Conservation (phyloP, 1,140 invertebrate species). For the Holotrichia oblita region DNA sequence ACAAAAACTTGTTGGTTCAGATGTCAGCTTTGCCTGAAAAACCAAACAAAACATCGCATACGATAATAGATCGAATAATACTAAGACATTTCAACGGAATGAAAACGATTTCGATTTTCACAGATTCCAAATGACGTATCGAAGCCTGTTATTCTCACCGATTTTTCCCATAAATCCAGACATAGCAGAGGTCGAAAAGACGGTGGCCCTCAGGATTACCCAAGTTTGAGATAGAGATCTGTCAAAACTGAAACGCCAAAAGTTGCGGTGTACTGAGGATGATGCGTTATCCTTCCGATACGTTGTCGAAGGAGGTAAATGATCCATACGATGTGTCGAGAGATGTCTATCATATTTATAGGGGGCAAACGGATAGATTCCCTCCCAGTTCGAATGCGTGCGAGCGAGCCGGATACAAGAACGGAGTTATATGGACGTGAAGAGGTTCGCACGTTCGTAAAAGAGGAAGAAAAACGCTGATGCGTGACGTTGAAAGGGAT, state of each 20-base stretch:
- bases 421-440: neutral
- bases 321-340: constrained; percentile 18
- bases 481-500: constrained; percentile 25
- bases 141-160: constrained; percentile 6
- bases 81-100: constrained; percentile 4
- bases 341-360: constrained; percentile 33
- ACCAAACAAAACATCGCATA: neutral
- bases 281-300: neutral
- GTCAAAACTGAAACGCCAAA: constrained; percentile 19
- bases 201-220: neutral
- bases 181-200: neutral
- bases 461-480: constrained; percentile 26
- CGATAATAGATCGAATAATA: neutral
- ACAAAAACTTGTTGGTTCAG: no score
- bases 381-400: neutral
- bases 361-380: neutral
- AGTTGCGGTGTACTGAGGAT: constrained; percentile 15
- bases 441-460: constrained; percentile 18
- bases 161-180: neutral
- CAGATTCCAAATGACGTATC: neutral
- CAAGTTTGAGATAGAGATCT: constrained; percentile 23
- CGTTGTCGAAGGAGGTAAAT: constrained; percentile 25
- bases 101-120: constrained; percentile 4
- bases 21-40: no score
- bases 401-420: neutral